Evolutionary conservation across 2,888 invertebrate genomes (phyloP).

Genomic region (Rhaphigaster nebulosa): DNA sequence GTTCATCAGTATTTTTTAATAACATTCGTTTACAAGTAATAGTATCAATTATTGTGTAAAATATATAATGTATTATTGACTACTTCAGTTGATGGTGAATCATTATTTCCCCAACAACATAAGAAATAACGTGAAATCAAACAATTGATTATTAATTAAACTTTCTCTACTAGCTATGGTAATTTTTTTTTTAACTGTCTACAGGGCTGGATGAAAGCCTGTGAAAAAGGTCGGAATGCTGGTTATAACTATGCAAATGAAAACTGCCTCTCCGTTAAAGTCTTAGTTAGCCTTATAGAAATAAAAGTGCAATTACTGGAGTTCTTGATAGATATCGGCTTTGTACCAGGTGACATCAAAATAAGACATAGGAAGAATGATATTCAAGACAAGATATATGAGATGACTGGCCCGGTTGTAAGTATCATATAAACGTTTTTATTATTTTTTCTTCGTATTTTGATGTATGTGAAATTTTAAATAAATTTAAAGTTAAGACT

Average conservation of each 20-base stretch:
- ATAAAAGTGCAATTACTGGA: constrained; percentile 87
- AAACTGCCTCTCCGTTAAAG: constrained; percentile 86
- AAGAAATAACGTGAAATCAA: too few relatives aligned
- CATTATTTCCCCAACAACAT: background rate
- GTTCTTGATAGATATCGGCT: constrained; percentile 82
- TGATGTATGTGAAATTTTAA: background rate
- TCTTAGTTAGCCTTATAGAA: constrained; percentile 86
- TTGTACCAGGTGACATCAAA: constrained; percentile 79
- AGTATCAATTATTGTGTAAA: too few relatives aligned
- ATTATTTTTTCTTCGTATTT: constrained; percentile 21
- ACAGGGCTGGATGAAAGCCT: constrained; percentile 84
- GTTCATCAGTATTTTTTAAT: too few relatives aligned
- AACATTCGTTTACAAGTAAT: too few relatives aligned
- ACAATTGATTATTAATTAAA: background rate
- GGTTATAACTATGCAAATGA: constrained; percentile 85
- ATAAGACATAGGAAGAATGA: constrained; percentile 71
- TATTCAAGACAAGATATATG: constrained; percentile 75
- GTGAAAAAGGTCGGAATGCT: constrained; percentile 77
- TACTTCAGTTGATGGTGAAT: background rate
- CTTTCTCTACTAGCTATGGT: background rate
- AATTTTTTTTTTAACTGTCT: background rate
- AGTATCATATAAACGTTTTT: constrained; percentile 49
- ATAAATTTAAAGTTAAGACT: too few relatives aligned
- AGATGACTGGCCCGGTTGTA: constrained; percentile 77
- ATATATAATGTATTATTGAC: too few relatives aligned